These are phyloP conservation scores for Tinamus guttatus DNA, from an alignment of 2,113 vertebrate genomes.

Conservation along the genomic window DNA sequence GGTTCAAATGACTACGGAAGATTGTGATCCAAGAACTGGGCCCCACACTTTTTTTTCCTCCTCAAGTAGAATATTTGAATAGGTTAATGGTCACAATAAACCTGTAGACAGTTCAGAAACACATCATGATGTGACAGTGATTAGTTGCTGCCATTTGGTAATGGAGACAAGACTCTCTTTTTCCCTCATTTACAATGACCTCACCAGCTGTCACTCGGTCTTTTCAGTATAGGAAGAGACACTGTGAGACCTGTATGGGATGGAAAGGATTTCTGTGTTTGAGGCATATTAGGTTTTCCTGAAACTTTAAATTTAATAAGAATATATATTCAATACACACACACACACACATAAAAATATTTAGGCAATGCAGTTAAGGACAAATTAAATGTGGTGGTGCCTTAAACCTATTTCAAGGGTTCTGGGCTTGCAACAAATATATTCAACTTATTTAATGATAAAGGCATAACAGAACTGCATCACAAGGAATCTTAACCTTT, in stretches of 20 bases:
- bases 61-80: slow-evolving; percentile 56
- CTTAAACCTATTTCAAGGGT: not conserved
- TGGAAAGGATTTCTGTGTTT: not conserved
- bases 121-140: slow-evolving; percentile 69
- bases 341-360: too few relatives aligned
- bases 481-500: not conserved
- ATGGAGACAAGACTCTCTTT: slow-evolving; percentile 72
- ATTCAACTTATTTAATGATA: not conserved
- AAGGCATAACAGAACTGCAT: not conserved
- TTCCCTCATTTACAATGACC: slow-evolving; percentile 69
- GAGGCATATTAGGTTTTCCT: not conserved
- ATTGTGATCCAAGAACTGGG: not conserved
- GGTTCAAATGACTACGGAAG: not conserved
- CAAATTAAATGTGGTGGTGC: not conserved
- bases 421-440: not conserved
- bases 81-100: slow-evolving; percentile 63
- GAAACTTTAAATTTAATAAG: not conserved
- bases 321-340: not conserved
- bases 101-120: slow-evolving; percentile 55
- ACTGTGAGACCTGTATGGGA: not conserved
- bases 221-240: slow-evolving; percentile 47
- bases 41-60: not conserved
- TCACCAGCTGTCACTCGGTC: slow-evolving; percentile 57
- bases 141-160: slow-evolving; percentile 59
- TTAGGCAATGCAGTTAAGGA: not conserved